Percentiles rank a stretch among this genome's conserved stretches.
Conservation (phyloP, 2,113 vertebrate species). For the Archilochus colubris region DNA sequence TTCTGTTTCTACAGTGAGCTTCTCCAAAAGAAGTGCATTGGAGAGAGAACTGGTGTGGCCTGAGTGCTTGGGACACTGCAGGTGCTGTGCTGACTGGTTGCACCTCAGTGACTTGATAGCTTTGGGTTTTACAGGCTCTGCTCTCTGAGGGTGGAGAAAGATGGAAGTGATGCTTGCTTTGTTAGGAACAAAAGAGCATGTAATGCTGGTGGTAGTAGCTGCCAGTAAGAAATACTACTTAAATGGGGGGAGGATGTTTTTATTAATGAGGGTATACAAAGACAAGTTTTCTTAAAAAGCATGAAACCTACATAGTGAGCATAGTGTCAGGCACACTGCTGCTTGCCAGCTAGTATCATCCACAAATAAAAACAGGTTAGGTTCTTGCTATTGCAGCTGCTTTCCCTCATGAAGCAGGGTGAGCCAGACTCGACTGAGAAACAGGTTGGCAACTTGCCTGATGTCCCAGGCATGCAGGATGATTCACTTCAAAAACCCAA, state of each 20-base stretch:
- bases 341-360: neutral
- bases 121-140: neutral
- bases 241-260: neutral
- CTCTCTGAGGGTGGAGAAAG: neutral
- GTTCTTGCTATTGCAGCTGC: constrained; percentile 21
- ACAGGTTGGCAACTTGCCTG: neutral
- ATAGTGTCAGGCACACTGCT: neutral
- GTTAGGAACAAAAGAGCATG: neutral
- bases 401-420: neutral
- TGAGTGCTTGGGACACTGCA: neutral
- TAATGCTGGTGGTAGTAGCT: neutral
- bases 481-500: neutral
- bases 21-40: neutral
- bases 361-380: constrained; percentile 22
- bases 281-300: neutral
- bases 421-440: neutral
- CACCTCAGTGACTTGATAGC: neutral
- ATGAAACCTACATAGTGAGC: neutral
- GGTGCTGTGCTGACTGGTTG: neutral
- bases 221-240: neutral
- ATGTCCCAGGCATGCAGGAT: neutral
- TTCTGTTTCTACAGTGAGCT: neutral
- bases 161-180: neutral
- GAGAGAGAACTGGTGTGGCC: neutral
- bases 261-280: neutral